Conservation (phyloP, 2,113 vertebrate genomes). For the Eptatretus burgeri region DNA sequence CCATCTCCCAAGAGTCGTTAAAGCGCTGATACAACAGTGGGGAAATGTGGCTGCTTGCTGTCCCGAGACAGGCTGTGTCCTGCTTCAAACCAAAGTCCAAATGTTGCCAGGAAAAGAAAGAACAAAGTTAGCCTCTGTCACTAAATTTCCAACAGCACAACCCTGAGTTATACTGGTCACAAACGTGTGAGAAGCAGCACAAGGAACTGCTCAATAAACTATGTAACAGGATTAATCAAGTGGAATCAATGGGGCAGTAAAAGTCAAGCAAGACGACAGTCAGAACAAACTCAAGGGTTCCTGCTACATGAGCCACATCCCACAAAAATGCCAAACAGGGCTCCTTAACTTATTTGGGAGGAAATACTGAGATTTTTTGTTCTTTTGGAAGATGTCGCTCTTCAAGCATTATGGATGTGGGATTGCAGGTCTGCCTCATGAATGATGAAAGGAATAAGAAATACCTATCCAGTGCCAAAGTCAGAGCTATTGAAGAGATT, state of each 20-base stretch:
- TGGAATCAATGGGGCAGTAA: conserved; percentile 3
- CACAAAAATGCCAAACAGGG: background rate
- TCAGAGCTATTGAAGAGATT: background rate
- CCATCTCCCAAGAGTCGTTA: too few relatives aligned
- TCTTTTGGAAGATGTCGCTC: background rate
- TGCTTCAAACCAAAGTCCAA: too few relatives aligned
- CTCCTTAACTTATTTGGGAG: background rate
- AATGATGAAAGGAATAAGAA: background rate
- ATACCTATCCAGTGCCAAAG: background rate
- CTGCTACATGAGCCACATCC: background rate
- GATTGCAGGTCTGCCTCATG: background rate
- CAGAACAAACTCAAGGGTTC: background rate
- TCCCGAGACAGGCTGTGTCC: too few relatives aligned
- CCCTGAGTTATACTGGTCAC: background rate
- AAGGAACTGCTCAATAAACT: background rate
- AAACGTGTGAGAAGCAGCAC: background rate
- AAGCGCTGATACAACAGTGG: too few relatives aligned
- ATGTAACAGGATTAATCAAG: conserved; percentile 2
- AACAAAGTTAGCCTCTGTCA: too few relatives aligned
- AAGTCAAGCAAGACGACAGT: background rate
- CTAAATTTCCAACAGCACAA: background rate
- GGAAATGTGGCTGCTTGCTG: too few relatives aligned
- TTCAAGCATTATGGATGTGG: background rate
- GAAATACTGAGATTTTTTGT: background rate
- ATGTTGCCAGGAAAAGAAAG: too few relatives aligned